Evolutionary conservation across 2,888 invertebrate species (phyloP).

Genomic region (Antheraea assamensis): DNA sequence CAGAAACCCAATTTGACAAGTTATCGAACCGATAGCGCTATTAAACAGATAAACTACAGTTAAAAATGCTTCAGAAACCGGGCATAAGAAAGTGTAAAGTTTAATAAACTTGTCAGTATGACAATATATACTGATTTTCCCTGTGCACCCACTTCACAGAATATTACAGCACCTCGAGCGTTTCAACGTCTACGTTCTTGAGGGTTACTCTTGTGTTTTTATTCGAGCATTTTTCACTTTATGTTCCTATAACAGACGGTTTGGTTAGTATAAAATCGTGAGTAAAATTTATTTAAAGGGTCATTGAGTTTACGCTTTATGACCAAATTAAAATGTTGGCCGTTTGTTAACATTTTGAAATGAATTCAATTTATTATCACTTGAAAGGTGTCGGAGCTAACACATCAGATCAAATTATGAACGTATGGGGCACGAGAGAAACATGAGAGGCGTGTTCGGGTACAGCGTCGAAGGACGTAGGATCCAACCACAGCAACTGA

Average conservation of each 20-base stretch:
- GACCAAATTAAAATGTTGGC: not conserved
- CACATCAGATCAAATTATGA: too few relatives aligned
- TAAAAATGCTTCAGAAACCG: too few relatives aligned
- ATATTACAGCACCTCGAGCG: not conserved
- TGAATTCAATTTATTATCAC: too few relatives aligned
- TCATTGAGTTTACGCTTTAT: not conserved
- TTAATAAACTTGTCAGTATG: not conserved
- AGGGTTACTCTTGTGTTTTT: not conserved
- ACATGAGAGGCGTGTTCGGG: too few relatives aligned
- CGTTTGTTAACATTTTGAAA: not conserved
- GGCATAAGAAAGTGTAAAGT: not conserved
- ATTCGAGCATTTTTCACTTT: constrained; percentile 4
- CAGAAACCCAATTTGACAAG: too few relatives aligned
- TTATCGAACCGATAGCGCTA: too few relatives aligned
- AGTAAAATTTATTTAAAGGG: constrained; percentile 5
- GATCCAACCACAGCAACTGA: too few relatives aligned
- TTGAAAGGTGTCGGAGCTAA: too few relatives aligned
- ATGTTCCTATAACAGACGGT: not conserved
- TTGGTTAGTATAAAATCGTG: not conserved
- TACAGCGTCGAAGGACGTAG: too few relatives aligned
- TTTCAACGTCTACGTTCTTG: not conserved
- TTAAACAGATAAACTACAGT: too few relatives aligned
- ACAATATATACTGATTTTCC: not conserved
- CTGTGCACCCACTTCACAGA: not conserved
- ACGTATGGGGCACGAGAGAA: too few relatives aligned